Conservation (phyloP, 2,797 vertebrate species). For the Borostomias antarcticus region DNA sequence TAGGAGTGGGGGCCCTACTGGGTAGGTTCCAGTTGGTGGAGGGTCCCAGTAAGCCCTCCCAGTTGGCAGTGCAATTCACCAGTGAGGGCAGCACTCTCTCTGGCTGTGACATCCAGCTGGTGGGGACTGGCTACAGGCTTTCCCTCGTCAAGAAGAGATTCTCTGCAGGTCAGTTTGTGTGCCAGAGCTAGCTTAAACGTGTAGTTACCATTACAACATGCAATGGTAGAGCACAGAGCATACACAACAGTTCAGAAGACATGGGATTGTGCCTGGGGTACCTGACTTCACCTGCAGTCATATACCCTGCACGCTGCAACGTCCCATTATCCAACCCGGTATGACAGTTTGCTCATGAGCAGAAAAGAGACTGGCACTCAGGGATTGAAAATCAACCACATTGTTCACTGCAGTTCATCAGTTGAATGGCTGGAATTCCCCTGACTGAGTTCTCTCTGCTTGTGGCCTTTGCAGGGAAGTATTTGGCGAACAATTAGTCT, state of each 20-base stretch:
- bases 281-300: background rate
- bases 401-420: background rate
- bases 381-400: background rate
- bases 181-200: background rate
- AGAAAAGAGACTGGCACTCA: background rate
- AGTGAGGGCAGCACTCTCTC: conserved; percentile 97
- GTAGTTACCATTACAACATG: background rate
- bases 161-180: conserved; percentile 85
- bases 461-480: conserved; percentile 87
- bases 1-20: conserved; percentile 94
- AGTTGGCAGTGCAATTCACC: conserved; percentile 92
- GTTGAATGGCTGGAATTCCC: background rate
- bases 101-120: conserved; percentile 93
- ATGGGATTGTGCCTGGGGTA: background rate
- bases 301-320: background rate
- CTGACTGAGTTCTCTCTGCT: conserved; percentile 22
- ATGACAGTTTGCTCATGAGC: background rate
- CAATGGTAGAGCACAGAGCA: background rate
- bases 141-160: conserved; percentile 98
- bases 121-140: conserved; percentile 92
- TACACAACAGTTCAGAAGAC: background rate
- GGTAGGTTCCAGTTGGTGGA: conserved; percentile 90
- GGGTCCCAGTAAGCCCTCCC: conserved; percentile 89
- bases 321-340: background rate
- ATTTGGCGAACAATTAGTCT: conserved; percentile 94